Conservation (phyloP, 2,888 invertebrate species). For the Heliconius hortense region DNA sequence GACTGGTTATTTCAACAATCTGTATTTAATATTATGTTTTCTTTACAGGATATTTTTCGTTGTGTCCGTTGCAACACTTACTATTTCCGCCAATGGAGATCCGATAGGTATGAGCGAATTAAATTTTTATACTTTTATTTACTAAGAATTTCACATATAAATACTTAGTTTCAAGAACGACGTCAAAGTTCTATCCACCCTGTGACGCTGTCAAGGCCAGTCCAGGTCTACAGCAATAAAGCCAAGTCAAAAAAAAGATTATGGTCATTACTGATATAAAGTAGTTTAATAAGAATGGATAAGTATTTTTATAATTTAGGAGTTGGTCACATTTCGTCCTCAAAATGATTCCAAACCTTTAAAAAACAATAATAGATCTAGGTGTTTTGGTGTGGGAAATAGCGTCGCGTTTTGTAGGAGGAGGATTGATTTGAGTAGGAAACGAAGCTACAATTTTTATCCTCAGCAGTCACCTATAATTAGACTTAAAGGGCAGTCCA, state of each 20-base stretch:
- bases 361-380: too few species aligned
- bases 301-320: too few species aligned
- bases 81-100: constrained; percentile 6
- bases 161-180: not conserved
- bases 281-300: not conserved
- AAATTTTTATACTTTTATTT: not conserved
- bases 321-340: not conserved
- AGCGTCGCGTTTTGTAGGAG: too few species aligned
- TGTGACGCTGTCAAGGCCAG: too few species aligned
- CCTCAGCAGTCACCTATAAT: not conserved
- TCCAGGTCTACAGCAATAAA: too few species aligned
- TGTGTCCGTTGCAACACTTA: not conserved
- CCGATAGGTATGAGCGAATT: constrained; percentile 19
- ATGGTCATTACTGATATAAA: not conserved
- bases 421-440: too few species aligned
- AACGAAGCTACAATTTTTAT: too few species aligned
- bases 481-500: not conserved
- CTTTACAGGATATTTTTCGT: not conserved
- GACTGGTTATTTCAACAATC: too few species aligned
- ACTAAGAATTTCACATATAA: not conserved
- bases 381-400: too few species aligned
- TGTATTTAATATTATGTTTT: not conserved
- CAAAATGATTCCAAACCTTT: not conserved
- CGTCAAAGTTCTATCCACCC: too few species aligned
- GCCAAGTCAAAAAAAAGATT: too few species aligned